Percentiles rank a stretch among this genome's conserved stretches.
Evolutionary conservation across 2,797 vertebrate species (phyloP).

Genomic region (Falco novaeseelandiae): DNA sequence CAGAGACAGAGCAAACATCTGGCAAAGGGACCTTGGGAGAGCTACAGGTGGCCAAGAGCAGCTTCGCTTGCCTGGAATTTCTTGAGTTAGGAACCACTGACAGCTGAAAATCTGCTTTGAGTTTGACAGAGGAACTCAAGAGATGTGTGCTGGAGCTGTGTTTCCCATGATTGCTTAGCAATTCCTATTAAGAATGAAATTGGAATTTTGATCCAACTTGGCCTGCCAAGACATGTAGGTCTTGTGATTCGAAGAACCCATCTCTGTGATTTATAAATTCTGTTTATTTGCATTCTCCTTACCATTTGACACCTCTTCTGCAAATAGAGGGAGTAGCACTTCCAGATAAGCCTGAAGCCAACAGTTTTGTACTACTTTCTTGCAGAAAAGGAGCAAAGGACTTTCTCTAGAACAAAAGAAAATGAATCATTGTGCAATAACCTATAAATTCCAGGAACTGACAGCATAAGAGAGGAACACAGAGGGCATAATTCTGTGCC

Average conservation of each 20-base stretch:
- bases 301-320: background rate
- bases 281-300: background rate
- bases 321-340: background rate
- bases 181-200: background rate
- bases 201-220: background rate
- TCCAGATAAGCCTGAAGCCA: background rate
- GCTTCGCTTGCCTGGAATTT: background rate
- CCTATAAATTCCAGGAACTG: background rate
- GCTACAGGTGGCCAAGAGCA: background rate
- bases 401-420: background rate
- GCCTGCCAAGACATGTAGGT: background rate
- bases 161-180: background rate
- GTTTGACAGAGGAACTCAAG: background rate
- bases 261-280: background rate
- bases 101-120: constrained; percentile 15
- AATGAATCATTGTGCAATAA: background rate
- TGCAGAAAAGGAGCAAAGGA: background rate
- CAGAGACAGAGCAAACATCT: background rate
- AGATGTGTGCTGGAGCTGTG: background rate
- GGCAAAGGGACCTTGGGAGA: background rate
- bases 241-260: background rate
- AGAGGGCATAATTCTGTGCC: background rate
- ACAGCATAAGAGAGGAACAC: background rate
- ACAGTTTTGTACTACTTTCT: background rate
- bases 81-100: background rate